Base-by-base conservation (phyloP, 2,797 vertebrate genomes). In the Molothrus aeneus region DNA sequence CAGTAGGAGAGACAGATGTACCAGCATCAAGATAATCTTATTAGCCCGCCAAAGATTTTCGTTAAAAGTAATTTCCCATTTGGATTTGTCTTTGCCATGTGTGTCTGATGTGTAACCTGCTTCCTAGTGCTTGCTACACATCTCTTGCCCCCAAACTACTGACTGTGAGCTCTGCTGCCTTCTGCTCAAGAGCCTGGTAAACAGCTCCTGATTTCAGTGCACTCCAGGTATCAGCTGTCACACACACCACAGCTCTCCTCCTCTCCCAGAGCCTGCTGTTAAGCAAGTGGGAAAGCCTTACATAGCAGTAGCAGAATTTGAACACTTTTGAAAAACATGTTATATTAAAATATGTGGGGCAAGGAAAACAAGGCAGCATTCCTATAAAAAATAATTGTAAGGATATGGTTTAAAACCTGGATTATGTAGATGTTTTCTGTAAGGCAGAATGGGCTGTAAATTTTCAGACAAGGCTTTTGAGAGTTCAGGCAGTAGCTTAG, bases 41-140 rank as follows among this genome's bases (percentile, higher is more conserved):
- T 85, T 90, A 94, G 53, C 20, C 7, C 6, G 11, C 47, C 57
- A 71, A 82, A 71, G 56, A 69, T 91, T 94, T 91, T 88, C 1
- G 0, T 91, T 95, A 87, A 29, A 89, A 93, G 29, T 84, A 47
- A 80, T 89, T 89, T 94, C 65, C 71, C 65, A 25, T 91, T 94
- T 91, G 72, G 47, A 85, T 94, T 82, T 93, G 74, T 66, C 84
- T 87, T 80, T 87, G 53, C 82, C 50, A 15, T 36, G 45, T 64
- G 29, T 72, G n/a, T 61, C 54, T 68, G 69, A 72, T 80, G 31
- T 72, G 51, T 86, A 93, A 94, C 38, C 32, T 34, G 7, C 32
- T 85, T 82, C 42, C 60, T 31, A 26, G 11, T 65, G 47, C 85
- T 92, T 90, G 48, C 57, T 66, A 36, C 7, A 1, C 31, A 74